Conservation (phyloP, 2,113 vertebrate species). For the Prunella himalayana region DNA sequence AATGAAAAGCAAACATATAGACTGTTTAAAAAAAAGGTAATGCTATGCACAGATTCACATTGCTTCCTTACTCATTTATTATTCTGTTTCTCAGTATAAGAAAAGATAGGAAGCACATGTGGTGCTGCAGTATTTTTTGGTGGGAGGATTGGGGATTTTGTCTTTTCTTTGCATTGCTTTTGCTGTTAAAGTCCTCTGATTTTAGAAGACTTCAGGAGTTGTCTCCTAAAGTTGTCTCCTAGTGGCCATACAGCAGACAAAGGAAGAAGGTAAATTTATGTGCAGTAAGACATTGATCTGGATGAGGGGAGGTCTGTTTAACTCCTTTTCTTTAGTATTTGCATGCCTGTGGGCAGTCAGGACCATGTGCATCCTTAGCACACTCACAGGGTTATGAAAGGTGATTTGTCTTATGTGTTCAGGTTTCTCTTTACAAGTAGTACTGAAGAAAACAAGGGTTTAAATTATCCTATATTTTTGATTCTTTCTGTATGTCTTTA, state of each 20-base stretch:
- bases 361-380: not conserved
- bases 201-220: not conserved
- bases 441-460: not conserved
- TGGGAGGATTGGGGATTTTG: not conserved
- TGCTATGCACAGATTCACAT: not conserved
- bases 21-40: not conserved
- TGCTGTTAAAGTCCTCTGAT: not conserved
- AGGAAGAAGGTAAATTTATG: not conserved
- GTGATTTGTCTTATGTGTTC: not conserved
- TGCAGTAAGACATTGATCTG: not conserved
- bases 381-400: not conserved
- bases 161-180: not conserved
- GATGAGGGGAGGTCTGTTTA: not conserved
- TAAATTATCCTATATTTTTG: not conserved
- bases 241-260: not conserved
- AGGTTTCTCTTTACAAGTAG: not conserved
- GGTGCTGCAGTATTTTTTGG: not conserved
- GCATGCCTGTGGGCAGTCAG: not conserved
- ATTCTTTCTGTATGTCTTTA: not conserved
- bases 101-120: not conserved
- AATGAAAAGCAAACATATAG: slow-evolving; percentile 28
- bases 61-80: slow-evolving; percentile 4
- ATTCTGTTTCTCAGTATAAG: not conserved
- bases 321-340: not conserved
- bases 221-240: too few relatives aligned